Percentiles rank a stretch among this genome's conserved stretches.
Evolutionary conservation across 1,140 invertebrate genomes (phyloP).

Genomic region (Calephelis nemesis): DNA sequence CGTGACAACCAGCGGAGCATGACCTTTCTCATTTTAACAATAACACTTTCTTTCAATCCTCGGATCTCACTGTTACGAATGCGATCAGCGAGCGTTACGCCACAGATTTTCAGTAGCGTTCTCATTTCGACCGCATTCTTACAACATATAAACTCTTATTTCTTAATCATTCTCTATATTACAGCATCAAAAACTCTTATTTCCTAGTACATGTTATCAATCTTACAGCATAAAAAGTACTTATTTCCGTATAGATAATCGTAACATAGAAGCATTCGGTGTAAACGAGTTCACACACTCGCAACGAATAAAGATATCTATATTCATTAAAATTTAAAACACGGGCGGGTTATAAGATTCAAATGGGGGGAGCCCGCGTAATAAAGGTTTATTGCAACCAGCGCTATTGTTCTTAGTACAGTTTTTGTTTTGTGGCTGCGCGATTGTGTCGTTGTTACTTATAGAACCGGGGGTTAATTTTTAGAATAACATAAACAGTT

Average conservation of each 20-base stretch:
- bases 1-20: too few species aligned
- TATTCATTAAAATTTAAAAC: constrained; percentile 16
- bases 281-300: neutral
- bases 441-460: constrained; percentile 8
- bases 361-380: constrained; percentile 2
- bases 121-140: too few species aligned
- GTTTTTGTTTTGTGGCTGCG: constrained; percentile 14
- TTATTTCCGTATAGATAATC: neutral
- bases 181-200: too few species aligned
- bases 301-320: constrained; percentile 12
- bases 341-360: constrained; percentile 11
- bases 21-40: too few species aligned
- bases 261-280: too few species aligned
- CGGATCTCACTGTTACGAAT: too few species aligned
- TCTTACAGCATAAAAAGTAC: neutral
- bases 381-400: constrained; percentile 12
- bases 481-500: neutral
- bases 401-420: constrained; percentile 11
- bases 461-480: neutral
- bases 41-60: too few species aligned
- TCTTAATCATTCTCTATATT: too few species aligned
- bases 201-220: too few species aligned
- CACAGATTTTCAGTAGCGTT: too few species aligned
- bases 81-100: too few species aligned
- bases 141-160: too few species aligned